Evolutionary conservation across 2,888 invertebrate species (phyloP).

Genomic region (Oithona nana): DNA sequence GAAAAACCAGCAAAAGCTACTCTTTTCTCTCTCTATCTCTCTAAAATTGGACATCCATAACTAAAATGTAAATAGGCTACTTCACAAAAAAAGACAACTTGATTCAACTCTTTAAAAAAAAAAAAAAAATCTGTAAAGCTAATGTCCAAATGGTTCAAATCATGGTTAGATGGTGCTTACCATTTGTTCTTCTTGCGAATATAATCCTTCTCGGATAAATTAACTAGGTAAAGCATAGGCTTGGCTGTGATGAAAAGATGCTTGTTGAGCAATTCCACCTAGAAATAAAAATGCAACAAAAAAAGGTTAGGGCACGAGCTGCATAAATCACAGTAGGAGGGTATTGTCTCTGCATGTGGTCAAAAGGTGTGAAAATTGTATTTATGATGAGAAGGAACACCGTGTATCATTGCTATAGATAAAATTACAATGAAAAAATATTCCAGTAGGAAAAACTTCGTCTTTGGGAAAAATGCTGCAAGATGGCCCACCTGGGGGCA

Average conservation of each 20-base stretch:
- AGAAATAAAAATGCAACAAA: conserved; percentile 27
- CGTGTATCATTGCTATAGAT: neutral
- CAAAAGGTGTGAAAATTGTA: neutral
- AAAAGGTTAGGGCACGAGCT: neutral
- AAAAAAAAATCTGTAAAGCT: no score
- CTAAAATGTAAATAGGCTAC: no score
- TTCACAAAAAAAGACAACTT: no score
- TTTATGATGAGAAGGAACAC: neutral
- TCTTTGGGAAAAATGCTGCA: no score
- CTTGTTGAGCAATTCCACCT: conserved; percentile 91
- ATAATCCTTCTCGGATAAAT: conserved; percentile 92
- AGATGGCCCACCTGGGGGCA: no score
- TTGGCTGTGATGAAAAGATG: conserved; percentile 92
- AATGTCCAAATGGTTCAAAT: no score
- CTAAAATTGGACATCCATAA: no score
- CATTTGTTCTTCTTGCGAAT: conserved; percentile 81
- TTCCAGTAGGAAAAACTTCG: no score
- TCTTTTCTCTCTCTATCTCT: no score
- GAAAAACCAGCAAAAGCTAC: no score
- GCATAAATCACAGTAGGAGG: neutral
- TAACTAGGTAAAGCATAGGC: conserved; percentile 89
- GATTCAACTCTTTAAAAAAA: no score
- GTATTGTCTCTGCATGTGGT: neutral
- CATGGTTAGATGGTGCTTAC: neutral
- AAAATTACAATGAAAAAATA: no score